Percentiles rank a stretch among this genome's conserved stretches.
phyloP scores from a whole-genome alignment of 2,113 vertebrate genomes.

The Megaptera novaeangliae region DNA sequence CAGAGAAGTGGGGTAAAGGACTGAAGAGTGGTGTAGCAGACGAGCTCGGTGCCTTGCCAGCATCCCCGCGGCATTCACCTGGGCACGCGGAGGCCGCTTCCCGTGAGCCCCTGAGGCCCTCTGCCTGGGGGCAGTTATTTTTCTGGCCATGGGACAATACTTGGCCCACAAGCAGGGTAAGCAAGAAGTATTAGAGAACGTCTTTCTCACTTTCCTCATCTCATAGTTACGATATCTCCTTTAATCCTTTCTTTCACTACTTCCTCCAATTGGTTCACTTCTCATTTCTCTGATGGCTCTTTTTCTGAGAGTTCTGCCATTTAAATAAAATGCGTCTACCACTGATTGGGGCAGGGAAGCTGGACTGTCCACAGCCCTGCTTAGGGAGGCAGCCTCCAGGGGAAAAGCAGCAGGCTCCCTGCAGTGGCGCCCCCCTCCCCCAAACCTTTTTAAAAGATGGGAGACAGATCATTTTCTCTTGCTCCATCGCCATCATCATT shows the following conservation, averaged over 20 bases:
- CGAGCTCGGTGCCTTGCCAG: neutral
- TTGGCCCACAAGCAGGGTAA: neutral
- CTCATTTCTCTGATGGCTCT: neutral
- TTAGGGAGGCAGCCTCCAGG: neutral
- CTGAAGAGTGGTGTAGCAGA: neutral
- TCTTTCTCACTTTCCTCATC: neutral
- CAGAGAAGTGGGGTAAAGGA: neutral
- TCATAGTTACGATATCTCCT: neutral
- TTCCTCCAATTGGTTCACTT: neutral
- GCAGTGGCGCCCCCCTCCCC: neutral
- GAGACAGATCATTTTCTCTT: neutral
- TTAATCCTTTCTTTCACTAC: neutral
- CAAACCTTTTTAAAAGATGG: neutral
- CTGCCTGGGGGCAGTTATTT: neutral
- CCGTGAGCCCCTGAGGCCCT: neutral
- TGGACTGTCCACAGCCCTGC: neutral
- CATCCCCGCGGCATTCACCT: neutral
- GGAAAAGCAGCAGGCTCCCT: neutral
- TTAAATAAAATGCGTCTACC: neutral
- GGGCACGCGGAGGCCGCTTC: neutral
- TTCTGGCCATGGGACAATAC: neutral
- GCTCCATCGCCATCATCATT: neutral
- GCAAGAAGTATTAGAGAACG: neutral
- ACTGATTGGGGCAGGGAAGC: neutral
- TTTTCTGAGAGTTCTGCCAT: constrained; percentile 30